Conservation (phyloP, 2,113 vertebrate genomes). For the Verasper variegatus region DNA sequence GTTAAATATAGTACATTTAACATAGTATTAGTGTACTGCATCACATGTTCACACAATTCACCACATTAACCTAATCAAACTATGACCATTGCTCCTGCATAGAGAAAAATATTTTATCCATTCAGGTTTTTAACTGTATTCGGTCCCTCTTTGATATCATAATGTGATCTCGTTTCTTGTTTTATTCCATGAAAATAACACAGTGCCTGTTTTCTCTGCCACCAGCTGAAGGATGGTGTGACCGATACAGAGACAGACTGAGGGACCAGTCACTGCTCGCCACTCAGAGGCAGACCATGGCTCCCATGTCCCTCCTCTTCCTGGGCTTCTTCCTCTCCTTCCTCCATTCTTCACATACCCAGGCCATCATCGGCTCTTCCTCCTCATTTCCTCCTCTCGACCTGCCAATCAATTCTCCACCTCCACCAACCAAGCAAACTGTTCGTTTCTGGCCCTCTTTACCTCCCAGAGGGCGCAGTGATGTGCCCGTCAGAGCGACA, state of each 20-base stretch:
- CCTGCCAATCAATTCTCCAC: slow-evolving; percentile 33
- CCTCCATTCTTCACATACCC: slow-evolving; percentile 52
- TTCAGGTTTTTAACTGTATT: not conserved
- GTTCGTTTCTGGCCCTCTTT: slow-evolving; percentile 50
- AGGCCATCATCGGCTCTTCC: slow-evolving; percentile 63
- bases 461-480: slow-evolving; percentile 64
- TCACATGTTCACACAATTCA: not conserved
- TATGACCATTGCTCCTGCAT: not conserved
- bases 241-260: slow-evolving; percentile 35
- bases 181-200: slow-evolving; percentile 2
- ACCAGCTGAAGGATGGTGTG: slow-evolving; percentile 69
- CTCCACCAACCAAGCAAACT: slow-evolving; percentile 60
- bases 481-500: slow-evolving; percentile 68
- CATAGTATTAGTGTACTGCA: too few species aligned
- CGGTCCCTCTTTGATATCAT: not conserved
- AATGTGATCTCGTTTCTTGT: not conserved
- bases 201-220: slow-evolving; percentile 26
- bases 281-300: slow-evolving; percentile 67
- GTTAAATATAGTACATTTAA: too few species aligned
- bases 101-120: not conserved
- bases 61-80: not conserved
- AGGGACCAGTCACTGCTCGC: slow-evolving; percentile 42
- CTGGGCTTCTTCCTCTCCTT: slow-evolving; percentile 52
- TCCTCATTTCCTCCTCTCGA: slow-evolving; percentile 48
- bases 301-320: slow-evolving; percentile 42